Evolutionary conservation across 53 echinoderm and acorn worm species (phyloP).

Genomic region (Luidia sarsii): DNA sequence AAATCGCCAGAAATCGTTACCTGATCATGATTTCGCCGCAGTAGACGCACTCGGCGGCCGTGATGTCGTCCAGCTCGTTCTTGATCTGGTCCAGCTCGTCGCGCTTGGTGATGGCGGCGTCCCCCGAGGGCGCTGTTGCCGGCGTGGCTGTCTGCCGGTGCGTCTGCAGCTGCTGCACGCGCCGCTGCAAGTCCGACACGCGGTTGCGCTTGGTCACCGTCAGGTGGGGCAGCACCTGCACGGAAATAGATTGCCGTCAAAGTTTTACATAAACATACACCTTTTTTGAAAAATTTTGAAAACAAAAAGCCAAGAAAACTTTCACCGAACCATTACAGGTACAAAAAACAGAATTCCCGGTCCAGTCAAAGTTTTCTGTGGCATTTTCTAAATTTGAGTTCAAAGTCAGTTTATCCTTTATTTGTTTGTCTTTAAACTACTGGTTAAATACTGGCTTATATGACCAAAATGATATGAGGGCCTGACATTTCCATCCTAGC

Average conservation of each 20-base stretch:
- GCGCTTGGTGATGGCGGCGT: slow-evolving; percentile 69
- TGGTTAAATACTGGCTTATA: too few relatives aligned
- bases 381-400: too few relatives aligned
- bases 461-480: too few relatives aligned
- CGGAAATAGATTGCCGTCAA: too few relatives aligned
- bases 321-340: too few relatives aligned
- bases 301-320: neutral
- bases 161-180: slow-evolving; percentile 50
- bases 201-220: slow-evolving; percentile 70
- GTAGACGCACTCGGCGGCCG: slow-evolving; percentile 93
- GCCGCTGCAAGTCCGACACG: slow-evolving; percentile 75
- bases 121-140: slow-evolving; percentile 32
- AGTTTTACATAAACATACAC: neutral
- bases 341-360: too few relatives aligned
- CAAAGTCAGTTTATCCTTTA: too few relatives aligned
- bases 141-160: slow-evolving; percentile 65
- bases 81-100: slow-evolving; percentile 85
- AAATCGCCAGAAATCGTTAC: too few relatives aligned
- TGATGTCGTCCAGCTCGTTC: slow-evolving; percentile 92
- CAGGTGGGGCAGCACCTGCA: slow-evolving; percentile 86
- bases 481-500: too few relatives aligned
- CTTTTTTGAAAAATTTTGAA: neutral
- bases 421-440: too few relatives aligned
- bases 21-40: slow-evolving; percentile 99
- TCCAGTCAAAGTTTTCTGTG: too few relatives aligned